Base-by-base conservation (phyloP, 2,888 invertebrate genomes). In the Arrhopalites spinosus region DNA sequence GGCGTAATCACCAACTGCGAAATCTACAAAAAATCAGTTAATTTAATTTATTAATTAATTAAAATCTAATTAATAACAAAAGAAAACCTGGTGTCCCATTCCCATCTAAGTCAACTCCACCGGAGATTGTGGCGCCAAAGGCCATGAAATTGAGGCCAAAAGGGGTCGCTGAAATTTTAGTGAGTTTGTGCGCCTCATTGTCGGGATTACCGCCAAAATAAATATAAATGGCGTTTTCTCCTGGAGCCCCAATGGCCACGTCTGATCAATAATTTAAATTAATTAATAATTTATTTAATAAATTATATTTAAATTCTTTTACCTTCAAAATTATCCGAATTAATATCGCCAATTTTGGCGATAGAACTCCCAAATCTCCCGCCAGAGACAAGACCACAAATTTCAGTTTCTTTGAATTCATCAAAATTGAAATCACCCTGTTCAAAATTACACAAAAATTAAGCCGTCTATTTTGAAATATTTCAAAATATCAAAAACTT, bases 361-460 rank as follows among this genome's bases (percentile, higher is more conserved):
- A 92, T 86, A 1, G 89, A 83, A 13, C 88, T 86, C 1, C 92
- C 92, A 84, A 92, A 92, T 77, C 90, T 86, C 0, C 89, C 88
- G 27, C 87, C 87, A 7, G 53, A 1, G 13, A 25, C 17, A 0
- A 53, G 15, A 13, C 53, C 69, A 13, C 50, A 30, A 15, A 47
- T 23, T 7, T 36, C 36, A 11, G 36, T 36, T 36, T 36, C 36
- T 50, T n/a, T n/a, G n/a, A 50, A 50, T n/a, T n/a, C n/a, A n/a
- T 50, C 27, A 64, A 64, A 30, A 50, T 30, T 66, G n/a, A 66
- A 66, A 20, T 2, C 1, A 66, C 13, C 7, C 7, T 7, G 13
- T 23, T 8, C 30, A 17, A 64, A 64, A 64, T n/a, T n/a, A n/a
- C n/a, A n/a, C n/a, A n/a, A n/a, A n/a, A n/a, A n/a, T n/a, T n/a